phyloP scores from a whole-genome alignment of 2,113 vertebrate genomes.

The Pipra filicauda region DNA sequence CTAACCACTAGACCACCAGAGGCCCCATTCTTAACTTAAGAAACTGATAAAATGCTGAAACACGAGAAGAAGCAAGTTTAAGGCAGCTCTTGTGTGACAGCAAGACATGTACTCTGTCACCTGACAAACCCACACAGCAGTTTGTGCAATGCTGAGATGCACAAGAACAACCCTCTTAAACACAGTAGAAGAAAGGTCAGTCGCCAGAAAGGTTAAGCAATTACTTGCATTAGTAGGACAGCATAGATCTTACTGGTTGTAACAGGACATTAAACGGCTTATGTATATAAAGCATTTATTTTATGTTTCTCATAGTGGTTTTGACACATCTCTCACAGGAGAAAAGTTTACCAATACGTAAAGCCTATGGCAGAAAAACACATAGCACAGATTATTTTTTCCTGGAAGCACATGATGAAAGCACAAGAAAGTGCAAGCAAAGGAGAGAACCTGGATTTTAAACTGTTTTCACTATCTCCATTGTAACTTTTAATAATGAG shows the following conservation, averaged over 20 bases:
- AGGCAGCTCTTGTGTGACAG: not conserved
- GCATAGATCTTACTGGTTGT: not conserved
- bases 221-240: not conserved
- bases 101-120: not conserved
- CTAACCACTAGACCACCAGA: no score
- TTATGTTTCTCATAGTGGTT: not conserved
- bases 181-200: not conserved
- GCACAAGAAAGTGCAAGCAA: not conserved
- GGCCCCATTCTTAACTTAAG: not conserved
- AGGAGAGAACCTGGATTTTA: not conserved
- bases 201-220: not conserved
- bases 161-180: not conserved
- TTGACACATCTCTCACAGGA: not conserved
- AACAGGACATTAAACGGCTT: not conserved
- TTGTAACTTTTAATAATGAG: not conserved
- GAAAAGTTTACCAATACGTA: not conserved
- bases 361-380: not conserved
- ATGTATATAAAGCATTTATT: not conserved
- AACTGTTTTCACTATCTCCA: not conserved
- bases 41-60: not conserved
- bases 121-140: rapidly evolving
- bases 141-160: not conserved
- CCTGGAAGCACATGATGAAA: not conserved
- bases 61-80: not conserved
- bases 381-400: not conserved